These are phyloP conservation scores for fruit fly (Drosophila melanogaster) DNA, from an alignment of 1,140 invertebrate genomes.

Conservation along the genomic window DNA sequence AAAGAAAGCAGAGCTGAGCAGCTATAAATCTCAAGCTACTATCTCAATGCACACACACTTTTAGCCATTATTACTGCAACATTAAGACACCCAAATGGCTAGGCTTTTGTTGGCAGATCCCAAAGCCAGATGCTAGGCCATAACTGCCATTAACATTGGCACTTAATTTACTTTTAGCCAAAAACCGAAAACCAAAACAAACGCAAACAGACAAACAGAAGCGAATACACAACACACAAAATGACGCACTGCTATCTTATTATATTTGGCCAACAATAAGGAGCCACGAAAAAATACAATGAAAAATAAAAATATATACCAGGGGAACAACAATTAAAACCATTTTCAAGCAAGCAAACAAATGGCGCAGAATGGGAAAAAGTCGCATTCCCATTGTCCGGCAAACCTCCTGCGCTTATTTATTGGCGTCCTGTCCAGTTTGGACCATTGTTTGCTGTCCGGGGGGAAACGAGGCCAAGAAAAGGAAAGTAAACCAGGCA, in stretches of 20 bases:
- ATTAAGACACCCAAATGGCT: constrained; percentile 79
- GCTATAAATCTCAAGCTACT: constrained; percentile 76
- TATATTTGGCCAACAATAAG: constrained; percentile 78
- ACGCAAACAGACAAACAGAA: constrained; percentile 56
- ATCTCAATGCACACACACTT: constrained; percentile 71
- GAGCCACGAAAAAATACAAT: constrained; percentile 39
- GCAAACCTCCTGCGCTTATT: constrained; percentile 68
- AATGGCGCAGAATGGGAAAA: constrained; percentile 37
- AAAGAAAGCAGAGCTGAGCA: constrained; percentile 37
- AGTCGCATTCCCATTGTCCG: constrained; percentile 51
- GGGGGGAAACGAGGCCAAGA: constrained; percentile 37
- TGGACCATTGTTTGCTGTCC: constrained; percentile 63
- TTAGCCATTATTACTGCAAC: constrained; percentile 78
- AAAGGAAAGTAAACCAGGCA: constrained; percentile 75
- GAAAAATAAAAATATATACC: constrained; percentile 49
- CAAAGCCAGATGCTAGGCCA: constrained; percentile 73
- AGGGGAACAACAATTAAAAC: constrained; percentile 76
- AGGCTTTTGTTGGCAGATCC: constrained; percentile 66
- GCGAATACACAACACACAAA: constrained; percentile 43
- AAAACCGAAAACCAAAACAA: constrained; percentile 75
- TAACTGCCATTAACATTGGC: constrained; percentile 82
- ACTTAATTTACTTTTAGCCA: constrained; percentile 80
- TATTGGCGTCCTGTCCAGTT: constrained; percentile 73
- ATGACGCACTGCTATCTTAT: constrained; percentile 73
- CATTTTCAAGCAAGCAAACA: constrained; percentile 76